These are phyloP conservation scores for Poecilia wingei DNA, from an alignment of 2,797 vertebrate genomes.

Conservation along the genomic window DNA sequence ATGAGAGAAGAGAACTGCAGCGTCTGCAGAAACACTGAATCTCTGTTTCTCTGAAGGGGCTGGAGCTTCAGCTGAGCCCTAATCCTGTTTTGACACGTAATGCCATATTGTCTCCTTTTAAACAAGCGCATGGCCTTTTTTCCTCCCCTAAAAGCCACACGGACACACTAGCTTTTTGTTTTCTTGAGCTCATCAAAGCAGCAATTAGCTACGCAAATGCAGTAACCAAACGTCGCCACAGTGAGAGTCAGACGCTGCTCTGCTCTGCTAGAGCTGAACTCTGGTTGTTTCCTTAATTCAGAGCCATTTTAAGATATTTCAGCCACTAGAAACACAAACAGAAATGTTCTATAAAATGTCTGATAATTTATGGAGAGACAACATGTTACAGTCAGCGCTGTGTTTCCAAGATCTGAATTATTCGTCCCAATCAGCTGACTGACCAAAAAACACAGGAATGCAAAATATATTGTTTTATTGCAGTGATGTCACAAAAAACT, in stretches of 20 bases:
- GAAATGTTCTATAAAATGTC: slow-evolving; percentile 21
- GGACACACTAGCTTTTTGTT: slow-evolving; percentile 35
- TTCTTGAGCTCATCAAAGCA: slow-evolving; percentile 48
- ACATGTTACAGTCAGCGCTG: slow-evolving; percentile 14
- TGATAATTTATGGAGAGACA: slow-evolving; percentile 34
- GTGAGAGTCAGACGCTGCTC: slow-evolving; percentile 37
- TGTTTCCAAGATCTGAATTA: slow-evolving; percentile 39
- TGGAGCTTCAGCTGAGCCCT: slow-evolving; percentile 60
- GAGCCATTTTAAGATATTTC: slow-evolving; percentile 36
- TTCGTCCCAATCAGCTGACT: slow-evolving; percentile 42
- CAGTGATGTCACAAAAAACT: neutral
- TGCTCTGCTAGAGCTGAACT: slow-evolving; percentile 26
- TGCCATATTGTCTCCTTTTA: slow-evolving; percentile 70
- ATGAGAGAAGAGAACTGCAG: slow-evolving; percentile 66
- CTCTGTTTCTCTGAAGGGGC: slow-evolving; percentile 54
- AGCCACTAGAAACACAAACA: slow-evolving; percentile 10
- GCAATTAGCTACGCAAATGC: slow-evolving; percentile 55
- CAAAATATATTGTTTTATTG: slow-evolving; percentile 7
- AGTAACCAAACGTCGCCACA: slow-evolving; percentile 22
- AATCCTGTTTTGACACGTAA: slow-evolving; percentile 74
- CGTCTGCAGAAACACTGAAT: slow-evolving; percentile 69
- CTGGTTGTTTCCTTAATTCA: neutral
- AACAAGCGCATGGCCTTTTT: slow-evolving; percentile 54
- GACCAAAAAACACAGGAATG: slow-evolving; percentile 9
- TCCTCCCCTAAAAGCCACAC: slow-evolving; percentile 34